Evolutionary conservation across 2,888 invertebrate species (phyloP).

Genomic region (Lycophotia porphyrea): DNA sequence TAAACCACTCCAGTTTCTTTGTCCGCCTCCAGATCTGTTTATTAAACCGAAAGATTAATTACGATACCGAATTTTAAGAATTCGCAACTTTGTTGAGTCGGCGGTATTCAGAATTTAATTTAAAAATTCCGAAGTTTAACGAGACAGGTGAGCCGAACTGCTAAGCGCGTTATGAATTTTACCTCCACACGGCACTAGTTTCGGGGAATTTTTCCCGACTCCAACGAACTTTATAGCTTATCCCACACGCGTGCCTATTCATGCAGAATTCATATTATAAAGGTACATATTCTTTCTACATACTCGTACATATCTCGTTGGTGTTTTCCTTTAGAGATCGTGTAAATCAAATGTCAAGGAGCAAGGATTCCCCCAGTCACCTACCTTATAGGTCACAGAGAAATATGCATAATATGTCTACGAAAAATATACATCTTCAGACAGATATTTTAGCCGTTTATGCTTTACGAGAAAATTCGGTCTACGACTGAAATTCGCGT

Average conservation of each 20-base stretch:
- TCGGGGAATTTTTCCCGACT: slow-evolving; percentile 85
- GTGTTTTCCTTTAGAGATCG: slow-evolving; percentile 52
- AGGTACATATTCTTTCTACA: slow-evolving; percentile 66
- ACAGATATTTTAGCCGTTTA: slow-evolving; percentile 27
- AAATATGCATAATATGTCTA: slow-evolving; percentile 57
- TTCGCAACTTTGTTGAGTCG: slow-evolving; percentile 86
- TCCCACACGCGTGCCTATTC: slow-evolving; percentile 77
- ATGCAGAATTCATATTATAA: slow-evolving; percentile 76
- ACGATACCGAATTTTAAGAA: slow-evolving; percentile 87
- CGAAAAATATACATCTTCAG: slow-evolving; percentile 30
- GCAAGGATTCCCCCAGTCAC: slow-evolving; percentile 54
- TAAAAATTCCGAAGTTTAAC: slow-evolving; percentile 90
- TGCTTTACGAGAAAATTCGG: slow-evolving; percentile 41
- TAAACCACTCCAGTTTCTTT: slow-evolving; percentile 81
- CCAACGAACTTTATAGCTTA: slow-evolving; percentile 84
- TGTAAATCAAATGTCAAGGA: slow-evolving; percentile 68
- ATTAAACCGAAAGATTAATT: slow-evolving; percentile 88
- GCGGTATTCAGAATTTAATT: slow-evolving; percentile 88
- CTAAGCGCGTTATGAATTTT: slow-evolving; percentile 89
- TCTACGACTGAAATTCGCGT: slow-evolving; percentile 23
- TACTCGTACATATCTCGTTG: slow-evolving; percentile 56
- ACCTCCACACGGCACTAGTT: slow-evolving; percentile 83
- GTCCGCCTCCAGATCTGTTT: slow-evolving; percentile 80
- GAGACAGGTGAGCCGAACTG: slow-evolving; percentile 89
- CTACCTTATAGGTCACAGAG: slow-evolving; percentile 53